Percentiles rank a stretch among this genome's conserved stretches.
phyloP scores from a whole-genome alignment of 2,888 invertebrate species.

The Eulithis prunata region DNA sequence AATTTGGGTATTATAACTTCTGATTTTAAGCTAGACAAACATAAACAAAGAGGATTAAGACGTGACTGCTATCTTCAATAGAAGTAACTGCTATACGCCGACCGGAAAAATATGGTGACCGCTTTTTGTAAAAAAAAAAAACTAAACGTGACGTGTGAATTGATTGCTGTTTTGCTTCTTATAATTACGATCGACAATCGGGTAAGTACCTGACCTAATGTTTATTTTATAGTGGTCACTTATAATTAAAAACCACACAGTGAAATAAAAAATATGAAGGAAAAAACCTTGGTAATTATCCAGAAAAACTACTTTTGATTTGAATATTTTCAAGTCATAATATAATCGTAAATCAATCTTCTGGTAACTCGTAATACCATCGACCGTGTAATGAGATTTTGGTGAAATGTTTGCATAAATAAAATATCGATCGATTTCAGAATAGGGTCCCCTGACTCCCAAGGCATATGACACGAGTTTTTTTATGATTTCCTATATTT shows the following conservation, averaged over 20 bases:
- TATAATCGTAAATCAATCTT: no score
- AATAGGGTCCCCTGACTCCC: slow-evolving; percentile 48
- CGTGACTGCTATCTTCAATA: no score
- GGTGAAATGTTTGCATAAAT: background rate
- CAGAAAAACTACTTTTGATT: no score
- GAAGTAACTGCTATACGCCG: background rate
- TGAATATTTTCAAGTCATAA: no score
- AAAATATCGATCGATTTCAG: slow-evolving; percentile 32
- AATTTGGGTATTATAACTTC: no score
- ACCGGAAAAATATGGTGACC: background rate
- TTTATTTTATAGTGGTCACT: background rate
- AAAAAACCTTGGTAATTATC: background rate
- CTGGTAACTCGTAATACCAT: background rate
- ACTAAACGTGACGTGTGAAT: background rate
- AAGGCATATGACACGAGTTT: slow-evolving; percentile 41
- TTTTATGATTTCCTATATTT: slow-evolving; percentile 56
- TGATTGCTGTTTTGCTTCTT: slow-evolving; percentile 1
- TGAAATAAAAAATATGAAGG: background rate
- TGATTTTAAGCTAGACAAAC: no score
- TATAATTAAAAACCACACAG: background rate
- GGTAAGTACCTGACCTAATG: slow-evolving; percentile 3
- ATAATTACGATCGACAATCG: slow-evolving; percentile 1
- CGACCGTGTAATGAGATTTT: background rate
- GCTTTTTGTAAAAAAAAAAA: background rate
- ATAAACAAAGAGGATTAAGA: no score